Percentiles rank a stretch among this genome's conserved stretches.
phyloP scores from a whole-genome alignment of 2,888 invertebrate genomes.

The Perizoma affinitatum region DNA sequence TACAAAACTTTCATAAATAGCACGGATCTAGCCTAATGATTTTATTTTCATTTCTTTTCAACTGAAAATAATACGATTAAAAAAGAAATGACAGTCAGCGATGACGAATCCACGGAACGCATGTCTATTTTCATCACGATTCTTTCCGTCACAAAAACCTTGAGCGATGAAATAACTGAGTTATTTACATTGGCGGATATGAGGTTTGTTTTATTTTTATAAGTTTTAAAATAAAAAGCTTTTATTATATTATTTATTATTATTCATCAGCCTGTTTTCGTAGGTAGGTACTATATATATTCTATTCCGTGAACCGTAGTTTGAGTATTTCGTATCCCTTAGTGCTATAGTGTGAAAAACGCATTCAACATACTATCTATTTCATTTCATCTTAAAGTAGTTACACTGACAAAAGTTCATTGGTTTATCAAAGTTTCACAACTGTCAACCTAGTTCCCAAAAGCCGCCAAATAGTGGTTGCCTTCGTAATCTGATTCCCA shows the following conservation, averaged over 20 bases:
- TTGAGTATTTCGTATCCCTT: too few relatives aligned
- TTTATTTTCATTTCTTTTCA: conserved; percentile 31
- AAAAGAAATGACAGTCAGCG: conserved; percentile 44
- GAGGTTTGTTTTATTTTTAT: conserved; percentile 37
- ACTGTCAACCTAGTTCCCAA: conserved; percentile 7
- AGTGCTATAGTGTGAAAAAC: too few relatives aligned
- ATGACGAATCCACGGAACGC: conserved; percentile 50
- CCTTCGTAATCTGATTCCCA: conserved; percentile 31
- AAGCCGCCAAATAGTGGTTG: conserved; percentile 4
- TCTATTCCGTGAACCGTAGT: too few relatives aligned
- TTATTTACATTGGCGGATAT: conserved; percentile 45
- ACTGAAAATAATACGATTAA: conserved; percentile 35
- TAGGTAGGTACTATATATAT: too few relatives aligned
- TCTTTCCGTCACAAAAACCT: conserved; percentile 51
- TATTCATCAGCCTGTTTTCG: too few relatives aligned
- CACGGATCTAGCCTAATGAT: conserved; percentile 25
- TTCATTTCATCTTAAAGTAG: too few relatives aligned
- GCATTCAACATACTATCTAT: too few relatives aligned
- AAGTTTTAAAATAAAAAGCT: too few relatives aligned
- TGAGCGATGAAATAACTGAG: conserved; percentile 49
- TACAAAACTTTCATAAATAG: background rate
- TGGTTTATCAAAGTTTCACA: background rate
- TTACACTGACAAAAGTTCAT: too few relatives aligned
- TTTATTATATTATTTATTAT: too few relatives aligned
- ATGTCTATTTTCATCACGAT: conserved; percentile 48